Evolutionary conservation across 1,140 invertebrate genomes (phyloP).

Genomic region (Mylabris phalerata): DNA sequence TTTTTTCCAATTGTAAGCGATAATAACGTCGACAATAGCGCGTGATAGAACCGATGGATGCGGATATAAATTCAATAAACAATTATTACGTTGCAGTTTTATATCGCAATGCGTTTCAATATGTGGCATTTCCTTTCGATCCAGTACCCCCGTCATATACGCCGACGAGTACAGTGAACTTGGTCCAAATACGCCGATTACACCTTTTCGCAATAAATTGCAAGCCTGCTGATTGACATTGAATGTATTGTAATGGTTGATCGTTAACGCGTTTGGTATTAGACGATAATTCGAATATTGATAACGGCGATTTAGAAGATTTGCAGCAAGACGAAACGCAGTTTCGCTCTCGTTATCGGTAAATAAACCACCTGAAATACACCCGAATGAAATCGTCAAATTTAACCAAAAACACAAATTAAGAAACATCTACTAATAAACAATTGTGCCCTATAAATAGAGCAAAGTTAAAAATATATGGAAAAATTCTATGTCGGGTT

Average conservation of each 20-base stretch:
- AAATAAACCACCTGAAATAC: conserved; percentile 40
- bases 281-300: conserved; percentile 32
- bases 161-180: conserved; percentile 54
- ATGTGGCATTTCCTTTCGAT: conserved; percentile 82
- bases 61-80: conserved; percentile 76
- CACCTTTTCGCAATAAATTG: conserved; percentile 47
- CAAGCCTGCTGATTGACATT: conserved; percentile 42
- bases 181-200: conserved; percentile 79
- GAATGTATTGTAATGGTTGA: conserved; percentile 42
- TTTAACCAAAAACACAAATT: too few relatives aligned
- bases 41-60: conserved; percentile 62
- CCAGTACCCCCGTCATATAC: conserved; percentile 81
- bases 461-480: too few relatives aligned
- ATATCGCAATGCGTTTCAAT: conserved; percentile 67
- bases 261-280: conserved; percentile 31
- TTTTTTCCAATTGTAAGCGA: conserved; percentile 65
- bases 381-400: too few relatives aligned
- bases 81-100: conserved; percentile 52
- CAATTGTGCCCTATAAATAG: too few relatives aligned
- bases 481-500: too few relatives aligned
- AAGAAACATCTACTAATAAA: too few relatives aligned
- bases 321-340: conserved; percentile 42
- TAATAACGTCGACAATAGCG: conserved; percentile 65
- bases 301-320: conserved; percentile 32
- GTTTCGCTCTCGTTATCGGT: conserved; percentile 37